Conservation (phyloP, 2,113 vertebrate species). For the Pimephales promelas region DNA sequence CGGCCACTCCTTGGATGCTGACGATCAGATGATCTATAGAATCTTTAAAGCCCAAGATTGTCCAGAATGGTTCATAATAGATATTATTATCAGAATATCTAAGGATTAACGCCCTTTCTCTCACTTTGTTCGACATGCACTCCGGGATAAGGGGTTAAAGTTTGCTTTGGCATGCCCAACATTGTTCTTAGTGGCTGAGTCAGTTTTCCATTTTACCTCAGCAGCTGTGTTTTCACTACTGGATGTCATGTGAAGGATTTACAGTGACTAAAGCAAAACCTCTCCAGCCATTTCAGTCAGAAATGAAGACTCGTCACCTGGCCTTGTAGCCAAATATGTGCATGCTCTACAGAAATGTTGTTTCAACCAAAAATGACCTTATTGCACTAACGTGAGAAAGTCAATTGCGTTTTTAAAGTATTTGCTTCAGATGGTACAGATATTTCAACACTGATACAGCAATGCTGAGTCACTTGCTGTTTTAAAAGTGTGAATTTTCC, state of each 20-base stretch:
- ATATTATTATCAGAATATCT: slow-evolving; percentile 9
- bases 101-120: not conserved
- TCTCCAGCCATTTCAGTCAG: not conserved
- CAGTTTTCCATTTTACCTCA: slow-evolving; percentile 18
- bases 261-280: slow-evolving; percentile 6
- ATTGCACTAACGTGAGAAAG: not conserved
- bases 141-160: not conserved
- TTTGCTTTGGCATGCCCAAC: not conserved
- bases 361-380: not conserved
- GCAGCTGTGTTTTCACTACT: slow-evolving; percentile 10
- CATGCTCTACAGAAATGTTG: not conserved
- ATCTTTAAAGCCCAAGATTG: slow-evolving; percentile 3
- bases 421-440: not conserved
- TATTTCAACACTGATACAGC: not conserved
- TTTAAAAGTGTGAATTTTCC: too few species aligned
- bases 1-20: not conserved
- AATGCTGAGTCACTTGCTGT: not conserved
- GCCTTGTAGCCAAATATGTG: not conserved
- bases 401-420: too few species aligned
- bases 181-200: not conserved
- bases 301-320: not conserved
- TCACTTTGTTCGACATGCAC: not conserved
- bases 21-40: not conserved
- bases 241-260: slow-evolving; percentile 10
- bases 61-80: not conserved